Conservation (phyloP, 2,888 invertebrate genomes). For the Orthosia gracilis region DNA sequence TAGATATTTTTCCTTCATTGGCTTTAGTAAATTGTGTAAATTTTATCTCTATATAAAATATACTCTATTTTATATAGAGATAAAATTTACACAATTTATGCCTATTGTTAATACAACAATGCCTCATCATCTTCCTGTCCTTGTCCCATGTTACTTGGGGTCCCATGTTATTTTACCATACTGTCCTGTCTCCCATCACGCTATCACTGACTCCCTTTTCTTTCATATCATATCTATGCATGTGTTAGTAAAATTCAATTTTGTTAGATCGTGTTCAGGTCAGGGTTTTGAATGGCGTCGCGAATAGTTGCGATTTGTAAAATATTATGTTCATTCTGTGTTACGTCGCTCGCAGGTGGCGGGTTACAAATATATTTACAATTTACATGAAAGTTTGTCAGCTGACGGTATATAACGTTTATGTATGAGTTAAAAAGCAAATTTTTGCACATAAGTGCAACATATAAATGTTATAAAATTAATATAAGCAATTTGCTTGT, state of each 20-base stretch:
- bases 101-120: too few relatives aligned
- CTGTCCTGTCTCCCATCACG: too few relatives aligned
- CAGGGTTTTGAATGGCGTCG: constrained; percentile 3
- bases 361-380: constrained; percentile 21
- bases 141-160: too few relatives aligned
- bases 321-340: constrained; percentile 35
- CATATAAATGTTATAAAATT: constrained; percentile 13
- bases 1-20: too few relatives aligned
- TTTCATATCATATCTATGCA: too few relatives aligned
- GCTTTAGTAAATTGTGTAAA: too few relatives aligned
- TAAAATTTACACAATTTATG: too few relatives aligned
- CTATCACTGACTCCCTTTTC: too few relatives aligned
- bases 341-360: constrained; percentile 21
- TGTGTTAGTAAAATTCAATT: constrained; percentile 31
- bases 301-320: constrained; percentile 7
- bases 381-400: constrained; percentile 28
- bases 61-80: too few relatives aligned
- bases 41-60: too few relatives aligned
- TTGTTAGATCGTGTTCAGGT: background rate
- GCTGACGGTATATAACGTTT: constrained; percentile 17
- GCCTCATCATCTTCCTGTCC: too few relatives aligned
- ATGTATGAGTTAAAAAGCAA: constrained; percentile 20
- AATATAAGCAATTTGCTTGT: constrained; percentile 15
- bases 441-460: constrained; percentile 5
- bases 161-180: too few relatives aligned